phyloP scores from a whole-genome alignment of 2,113 vertebrate genomes.

The Pseudolaguvia tuberculata region DNA sequence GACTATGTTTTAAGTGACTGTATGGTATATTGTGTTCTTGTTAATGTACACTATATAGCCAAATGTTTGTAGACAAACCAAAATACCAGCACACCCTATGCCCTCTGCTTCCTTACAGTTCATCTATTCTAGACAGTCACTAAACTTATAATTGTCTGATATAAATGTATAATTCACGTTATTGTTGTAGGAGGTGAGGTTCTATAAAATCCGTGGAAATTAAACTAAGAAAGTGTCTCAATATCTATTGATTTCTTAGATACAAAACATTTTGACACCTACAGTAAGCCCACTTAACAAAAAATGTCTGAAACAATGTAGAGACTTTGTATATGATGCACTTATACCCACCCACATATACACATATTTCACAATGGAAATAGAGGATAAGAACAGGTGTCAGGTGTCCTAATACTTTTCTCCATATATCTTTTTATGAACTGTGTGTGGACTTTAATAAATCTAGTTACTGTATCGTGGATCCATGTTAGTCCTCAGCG shows the following conservation, averaged over 20 bases:
- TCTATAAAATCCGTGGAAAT: background rate
- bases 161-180: background rate
- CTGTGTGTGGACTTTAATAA: too few species aligned
- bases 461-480: too few species aligned
- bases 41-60: too few species aligned
- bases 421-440: too few species aligned
- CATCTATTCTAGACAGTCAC: background rate
- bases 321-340: background rate
- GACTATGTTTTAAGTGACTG: too few species aligned
- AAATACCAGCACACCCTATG: too few species aligned
- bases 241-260: background rate
- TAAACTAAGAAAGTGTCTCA: background rate
- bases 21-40: too few species aligned
- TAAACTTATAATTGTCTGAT: background rate
- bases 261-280: constrained; percentile 7
- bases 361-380: too few species aligned
- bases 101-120: background rate
- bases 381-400: too few species aligned
- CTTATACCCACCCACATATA: constrained; percentile 1
- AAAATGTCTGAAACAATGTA: background rate
- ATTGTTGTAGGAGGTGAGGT: background rate
- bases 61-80: too few species aligned
- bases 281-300: background rate
- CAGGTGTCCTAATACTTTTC: too few species aligned
- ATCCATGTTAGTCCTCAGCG: background rate